Conservation (phyloP, 1,140 invertebrate species). For the Anastrepha obliqua region DNA sequence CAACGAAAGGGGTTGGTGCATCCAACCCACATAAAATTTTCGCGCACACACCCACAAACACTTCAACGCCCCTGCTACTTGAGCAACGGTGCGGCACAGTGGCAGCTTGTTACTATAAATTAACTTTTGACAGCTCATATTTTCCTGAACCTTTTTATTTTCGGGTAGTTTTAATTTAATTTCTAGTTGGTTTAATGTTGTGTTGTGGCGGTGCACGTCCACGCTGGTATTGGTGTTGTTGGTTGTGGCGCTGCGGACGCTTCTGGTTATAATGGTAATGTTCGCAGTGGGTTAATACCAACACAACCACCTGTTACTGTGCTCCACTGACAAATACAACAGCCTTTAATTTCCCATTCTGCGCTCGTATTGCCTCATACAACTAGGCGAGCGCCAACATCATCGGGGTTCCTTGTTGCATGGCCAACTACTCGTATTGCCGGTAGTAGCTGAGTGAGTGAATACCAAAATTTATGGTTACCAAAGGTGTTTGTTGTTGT, state of each 20-base stretch:
- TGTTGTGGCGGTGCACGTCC: neutral
- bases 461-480: constrained; percentile 10
- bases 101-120: constrained; percentile 31
- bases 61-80: neutral
- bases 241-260: neutral
- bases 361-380: no score
- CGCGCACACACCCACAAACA: neutral
- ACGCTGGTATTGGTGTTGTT: neutral
- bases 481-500: neutral
- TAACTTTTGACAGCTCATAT: constrained; percentile 51
- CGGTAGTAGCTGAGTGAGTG: neutral
- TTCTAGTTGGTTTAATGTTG: constrained; percentile 42
- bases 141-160: constrained; percentile 40
- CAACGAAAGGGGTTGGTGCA: no score
- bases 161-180: constrained; percentile 45
- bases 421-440: neutral
- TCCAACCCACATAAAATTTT: neutral
- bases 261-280: constrained; percentile 43
- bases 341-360: neutral
- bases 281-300: constrained; percentile 17
- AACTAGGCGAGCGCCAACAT: neutral
- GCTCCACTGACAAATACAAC: neutral
- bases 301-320: constrained; percentile 39
- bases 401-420: neutral
- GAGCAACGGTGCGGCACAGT: neutral